Conservation (phyloP, 2,113 vertebrate species). For the Ageneiosus marmoratus region DNA sequence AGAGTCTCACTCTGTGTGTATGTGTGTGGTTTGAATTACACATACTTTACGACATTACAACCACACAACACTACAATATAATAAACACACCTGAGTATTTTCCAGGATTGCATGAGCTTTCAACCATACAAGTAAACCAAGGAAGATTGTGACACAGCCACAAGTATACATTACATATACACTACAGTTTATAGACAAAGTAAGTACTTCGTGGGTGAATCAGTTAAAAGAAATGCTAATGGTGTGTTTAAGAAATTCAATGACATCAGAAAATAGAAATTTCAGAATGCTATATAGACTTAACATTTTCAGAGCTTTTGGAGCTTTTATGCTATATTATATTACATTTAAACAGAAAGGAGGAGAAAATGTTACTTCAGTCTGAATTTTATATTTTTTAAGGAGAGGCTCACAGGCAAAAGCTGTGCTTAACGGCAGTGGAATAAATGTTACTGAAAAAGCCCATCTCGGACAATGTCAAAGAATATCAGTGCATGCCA, state of each 20-base stretch:
- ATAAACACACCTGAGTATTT: slow-evolving; percentile 27
- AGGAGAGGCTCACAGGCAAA: neutral
- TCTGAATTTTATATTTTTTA: neutral
- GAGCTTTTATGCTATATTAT: neutral
- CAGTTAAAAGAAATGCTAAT: neutral
- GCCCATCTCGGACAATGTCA: neutral
- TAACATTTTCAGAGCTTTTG: neutral
- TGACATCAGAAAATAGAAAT: neutral
- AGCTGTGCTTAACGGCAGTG: neutral
- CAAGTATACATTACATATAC: slow-evolving; percentile 27
- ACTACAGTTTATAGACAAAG: slow-evolving; percentile 23
- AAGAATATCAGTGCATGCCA: neutral
- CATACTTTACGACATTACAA: slow-evolving; percentile 11
- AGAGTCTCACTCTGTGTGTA: neutral
- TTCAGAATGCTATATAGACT: neutral
- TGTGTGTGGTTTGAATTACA: slow-evolving; percentile 20
- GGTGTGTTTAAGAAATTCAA: neutral
- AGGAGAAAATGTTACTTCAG: neutral
- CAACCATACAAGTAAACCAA: slow-evolving; percentile 11
- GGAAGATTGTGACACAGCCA: slow-evolving; percentile 7
- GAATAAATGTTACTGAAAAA: neutral
- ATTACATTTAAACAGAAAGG: neutral
- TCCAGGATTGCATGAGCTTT: slow-evolving; percentile 2
- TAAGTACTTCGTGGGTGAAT: slow-evolving; percentile 21
- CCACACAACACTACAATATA: neutral